Base-by-base conservation (phyloP, 2,113 vertebrate species). In the Gallinago paraguaiae region DNA sequence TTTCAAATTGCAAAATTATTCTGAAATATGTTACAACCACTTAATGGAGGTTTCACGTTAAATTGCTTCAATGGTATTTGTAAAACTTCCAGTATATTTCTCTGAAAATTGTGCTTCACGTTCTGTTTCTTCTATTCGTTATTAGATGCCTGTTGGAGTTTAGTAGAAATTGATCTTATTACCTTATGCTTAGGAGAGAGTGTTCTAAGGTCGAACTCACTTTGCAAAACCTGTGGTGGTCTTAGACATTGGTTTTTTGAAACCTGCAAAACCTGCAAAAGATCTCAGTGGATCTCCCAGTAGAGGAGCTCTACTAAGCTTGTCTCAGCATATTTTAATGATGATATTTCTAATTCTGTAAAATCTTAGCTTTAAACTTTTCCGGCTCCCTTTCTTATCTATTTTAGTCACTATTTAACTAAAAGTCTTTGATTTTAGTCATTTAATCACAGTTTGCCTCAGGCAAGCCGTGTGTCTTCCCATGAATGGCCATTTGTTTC, bases 401-500 rank as follows among this genome's bases (percentile, higher is more conserved):
- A 3, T 93, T 82, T 46, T 54, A 96, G 87, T 69, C 28, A 61
- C 57, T 76, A 45, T 74, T 89, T 37, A 57, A 37, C n/a, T n/a
- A 17, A 45, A 76, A 85, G 31, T 22, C 70, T 95, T 69, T 88
- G 71, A 90, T 91, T 94, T 94, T 35, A 86, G 71, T 46, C 50
- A 90, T 86, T 93, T 72, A 69, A 71, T 93, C 86, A 65, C 78
- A 23, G 41, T 57, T 76, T 85, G 93, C 87, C 70, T 86, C 33
- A 65, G 84, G 87, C 77, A 25, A 82, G 43, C 70, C 0, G 0
- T 33, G 65, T 53, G 54, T 69, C 77, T 90, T 92, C 31, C 45
- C 59, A 22, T 72, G 65, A n/a, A 79, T 5, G 45, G 16, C 81
- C 74, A 25, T 91, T 97, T 91, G 83, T 80, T 82, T 67, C 86